Conservation (phyloP, 2,888 invertebrate genomes). For the Rhamnusium bicolor region DNA sequence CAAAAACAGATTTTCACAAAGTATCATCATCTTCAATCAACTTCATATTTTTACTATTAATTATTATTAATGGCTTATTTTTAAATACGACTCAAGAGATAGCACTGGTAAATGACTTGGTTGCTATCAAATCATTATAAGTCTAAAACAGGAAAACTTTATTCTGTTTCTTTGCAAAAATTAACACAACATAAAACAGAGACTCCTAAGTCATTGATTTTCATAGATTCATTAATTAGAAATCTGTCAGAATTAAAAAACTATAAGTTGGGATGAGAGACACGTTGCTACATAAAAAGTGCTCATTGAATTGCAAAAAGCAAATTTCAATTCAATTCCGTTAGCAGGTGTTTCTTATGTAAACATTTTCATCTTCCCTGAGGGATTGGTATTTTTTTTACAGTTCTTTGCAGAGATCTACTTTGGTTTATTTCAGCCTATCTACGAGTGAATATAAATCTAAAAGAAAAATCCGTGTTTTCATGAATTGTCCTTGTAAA, state of each 20-base stretch:
- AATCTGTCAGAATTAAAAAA: constrained; percentile 16
- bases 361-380: not conserved
- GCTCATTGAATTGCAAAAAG: not conserved
- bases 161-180: not conserved
- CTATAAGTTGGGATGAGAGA: not conserved
- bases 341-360: not conserved
- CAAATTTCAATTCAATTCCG: not conserved
- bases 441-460: not conserved
- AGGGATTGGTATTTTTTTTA: not conserved
- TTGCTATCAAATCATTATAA: constrained; percentile 11
- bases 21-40: no score
- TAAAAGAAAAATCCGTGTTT: no score
- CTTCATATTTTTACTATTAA: no score
- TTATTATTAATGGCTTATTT: no score
- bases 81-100: no score
- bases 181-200: not conserved
- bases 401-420: not conserved
- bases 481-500: no score
- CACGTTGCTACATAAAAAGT: not conserved
- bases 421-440: not conserved
- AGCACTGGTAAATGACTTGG: not conserved
- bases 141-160: not conserved
- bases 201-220: not conserved
- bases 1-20: no score
- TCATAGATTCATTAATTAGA: constrained; percentile 11